These are phyloP conservation scores for Agrilus planipennis DNA, from an alignment of 1,140 invertebrate species.

Conservation along the genomic window DNA sequence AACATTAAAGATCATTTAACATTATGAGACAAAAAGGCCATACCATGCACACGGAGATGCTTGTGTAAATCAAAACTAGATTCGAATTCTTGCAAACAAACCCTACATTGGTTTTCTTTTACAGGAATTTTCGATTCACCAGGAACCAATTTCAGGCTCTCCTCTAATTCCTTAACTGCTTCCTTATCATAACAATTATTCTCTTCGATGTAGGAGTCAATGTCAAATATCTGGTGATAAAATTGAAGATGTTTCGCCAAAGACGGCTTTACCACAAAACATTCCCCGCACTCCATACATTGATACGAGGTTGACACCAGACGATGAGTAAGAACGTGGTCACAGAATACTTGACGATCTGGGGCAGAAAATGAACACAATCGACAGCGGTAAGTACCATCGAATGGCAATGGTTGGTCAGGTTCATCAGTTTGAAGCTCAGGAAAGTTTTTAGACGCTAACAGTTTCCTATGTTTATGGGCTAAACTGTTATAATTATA, in stretches of 20 bases:
- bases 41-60: slow-evolving; percentile 53
- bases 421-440: slow-evolving; percentile 11
- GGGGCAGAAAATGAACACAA: slow-evolving; percentile 36
- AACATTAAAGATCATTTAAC: no score
- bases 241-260: slow-evolving; percentile 50
- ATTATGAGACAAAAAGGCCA: slow-evolving; percentile 56
- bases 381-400: slow-evolving; percentile 40
- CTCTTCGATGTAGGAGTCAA: slow-evolving; percentile 41
- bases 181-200: slow-evolving; percentile 43
- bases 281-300: slow-evolving; percentile 55
- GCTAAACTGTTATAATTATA: no score
- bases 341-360: slow-evolving; percentile 35
- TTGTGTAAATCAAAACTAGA: slow-evolving; percentile 41
- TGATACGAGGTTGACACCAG: slow-evolving; percentile 46
- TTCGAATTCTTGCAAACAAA: slow-evolving; percentile 49
- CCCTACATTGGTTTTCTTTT: slow-evolving; percentile 48
- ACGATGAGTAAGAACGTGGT: slow-evolving; percentile 42
- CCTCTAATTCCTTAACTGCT: slow-evolving; percentile 36
- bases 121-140: slow-evolving; percentile 34
- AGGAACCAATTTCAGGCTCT: slow-evolving; percentile 26
- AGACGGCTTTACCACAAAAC: slow-evolving; percentile 51
- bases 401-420: slow-evolving; percentile 23
- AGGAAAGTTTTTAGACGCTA: slow-evolving; percentile 11
- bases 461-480: no score
- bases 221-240: slow-evolving; percentile 44